Percentiles rank a stretch among this genome's conserved stretches.
These are phyloP conservation scores for Mustela nigripes DNA, from an alignment of 2,113 vertebrate species.

Conservation along the genomic window DNA sequence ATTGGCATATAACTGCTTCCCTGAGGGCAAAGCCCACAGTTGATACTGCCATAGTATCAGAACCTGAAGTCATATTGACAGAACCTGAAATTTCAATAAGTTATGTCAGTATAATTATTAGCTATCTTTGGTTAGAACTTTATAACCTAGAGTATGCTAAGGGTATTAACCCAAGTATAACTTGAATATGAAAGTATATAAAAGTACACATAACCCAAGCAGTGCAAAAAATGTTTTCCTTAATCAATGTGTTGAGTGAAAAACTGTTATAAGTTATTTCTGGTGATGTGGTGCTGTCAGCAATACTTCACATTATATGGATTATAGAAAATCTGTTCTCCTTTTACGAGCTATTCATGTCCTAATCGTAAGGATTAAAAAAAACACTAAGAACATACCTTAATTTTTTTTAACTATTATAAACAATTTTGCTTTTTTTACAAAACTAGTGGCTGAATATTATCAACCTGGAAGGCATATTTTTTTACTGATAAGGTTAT, in stretches of 20 bases:
- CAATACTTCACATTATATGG: background rate
- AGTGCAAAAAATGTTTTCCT: background rate
- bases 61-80: background rate
- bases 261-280: background rate
- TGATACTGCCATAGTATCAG: background rate
- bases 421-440: conserved; percentile 11
- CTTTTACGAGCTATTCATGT: background rate
- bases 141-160: background rate
- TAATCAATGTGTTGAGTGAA: background rate
- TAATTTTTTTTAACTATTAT: background rate
- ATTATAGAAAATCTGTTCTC: background rate
- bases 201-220: background rate
- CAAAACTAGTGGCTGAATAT: background rate
- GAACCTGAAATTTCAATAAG: background rate
- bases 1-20: background rate
- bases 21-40: background rate
- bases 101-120: background rate
- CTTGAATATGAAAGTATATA: background rate
- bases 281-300: background rate
- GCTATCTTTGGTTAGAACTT: background rate
- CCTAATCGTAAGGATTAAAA: conserved; percentile 44
- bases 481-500: conserved; percentile 45
- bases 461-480: background rate
- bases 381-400: background rate
- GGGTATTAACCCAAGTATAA: background rate